phyloP scores from a whole-genome alignment of 2,113 vertebrate genomes.

The Siniperca chuatsi region DNA sequence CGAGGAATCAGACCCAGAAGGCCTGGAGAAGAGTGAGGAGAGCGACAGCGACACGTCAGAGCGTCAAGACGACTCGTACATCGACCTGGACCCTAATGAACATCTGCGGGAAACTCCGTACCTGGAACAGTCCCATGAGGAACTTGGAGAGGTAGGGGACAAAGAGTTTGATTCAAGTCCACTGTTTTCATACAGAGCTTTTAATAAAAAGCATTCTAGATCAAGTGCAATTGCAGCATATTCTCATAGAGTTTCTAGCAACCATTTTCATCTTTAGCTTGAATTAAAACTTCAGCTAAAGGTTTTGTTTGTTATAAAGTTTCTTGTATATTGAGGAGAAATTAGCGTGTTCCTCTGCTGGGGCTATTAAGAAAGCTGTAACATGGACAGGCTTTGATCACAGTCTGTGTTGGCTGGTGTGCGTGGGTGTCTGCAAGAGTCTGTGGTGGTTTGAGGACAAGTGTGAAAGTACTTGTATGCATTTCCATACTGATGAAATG shows the following conservation, averaged over 20 bases:
- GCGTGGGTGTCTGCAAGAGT: constrained; percentile 15
- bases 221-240: background rate
- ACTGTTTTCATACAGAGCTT: background rate
- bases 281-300: background rate
- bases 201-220: background rate
- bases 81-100: constrained; percentile 91
- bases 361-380: constrained; percentile 14
- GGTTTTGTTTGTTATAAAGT: background rate
- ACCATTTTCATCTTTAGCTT: constrained; percentile 12
- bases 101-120: constrained; percentile 91
- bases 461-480: constrained; percentile 31
- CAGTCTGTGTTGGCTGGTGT: background rate
- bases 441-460: background rate
- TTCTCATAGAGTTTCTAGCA: background rate
- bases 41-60: constrained; percentile 97
- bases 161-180: background rate
- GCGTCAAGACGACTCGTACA: constrained; percentile 93
- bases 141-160: constrained; percentile 92
- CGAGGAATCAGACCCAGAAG: constrained; percentile 96
- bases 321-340: constrained; percentile 25
- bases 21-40: constrained; percentile 96
- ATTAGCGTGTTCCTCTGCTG: constrained; percentile 35
- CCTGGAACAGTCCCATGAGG: constrained; percentile 92
- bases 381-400: constrained; percentile 40
- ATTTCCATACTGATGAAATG: constrained; percentile 25